phyloP scores from a whole-genome alignment of 2,113 vertebrate species.

The Theristicus caerulescens region DNA sequence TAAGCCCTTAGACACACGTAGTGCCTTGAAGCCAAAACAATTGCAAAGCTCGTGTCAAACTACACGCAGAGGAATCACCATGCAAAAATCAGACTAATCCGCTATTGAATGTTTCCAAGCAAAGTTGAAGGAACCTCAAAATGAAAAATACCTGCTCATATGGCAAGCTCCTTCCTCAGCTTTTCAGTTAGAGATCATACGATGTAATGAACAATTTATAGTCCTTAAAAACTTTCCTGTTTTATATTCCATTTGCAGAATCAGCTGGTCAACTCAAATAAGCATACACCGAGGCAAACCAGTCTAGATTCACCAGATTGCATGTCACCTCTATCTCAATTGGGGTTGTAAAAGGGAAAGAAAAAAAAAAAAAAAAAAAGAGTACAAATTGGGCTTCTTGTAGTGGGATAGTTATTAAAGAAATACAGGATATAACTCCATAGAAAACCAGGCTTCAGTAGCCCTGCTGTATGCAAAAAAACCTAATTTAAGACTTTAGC shows the following conservation, averaged over 20 bases:
- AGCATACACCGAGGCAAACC: background rate
- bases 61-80: background rate
- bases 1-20: background rate
- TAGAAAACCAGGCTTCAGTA: background rate
- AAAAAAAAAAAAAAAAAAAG: no score
- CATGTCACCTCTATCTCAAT: background rate
- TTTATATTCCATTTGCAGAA: background rate
- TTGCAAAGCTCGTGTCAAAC: background rate
- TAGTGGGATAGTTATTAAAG: background rate
- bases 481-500: background rate
- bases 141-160: background rate
- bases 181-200: background rate
- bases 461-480: background rate
- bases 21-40: background rate
- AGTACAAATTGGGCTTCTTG: background rate
- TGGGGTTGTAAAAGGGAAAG: background rate
- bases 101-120: background rate
- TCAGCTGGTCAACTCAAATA: background rate
- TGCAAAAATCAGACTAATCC: background rate
- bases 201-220: background rate
- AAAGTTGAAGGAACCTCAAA: background rate
- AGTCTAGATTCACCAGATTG: background rate
- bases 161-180: background rate
- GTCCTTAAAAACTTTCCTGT: background rate
- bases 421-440: background rate